Percentiles rank a stretch among this genome's conserved stretches.
Conservation (phyloP, 2,888 invertebrate species). For the Didymodactylos carnosus region DNA sequence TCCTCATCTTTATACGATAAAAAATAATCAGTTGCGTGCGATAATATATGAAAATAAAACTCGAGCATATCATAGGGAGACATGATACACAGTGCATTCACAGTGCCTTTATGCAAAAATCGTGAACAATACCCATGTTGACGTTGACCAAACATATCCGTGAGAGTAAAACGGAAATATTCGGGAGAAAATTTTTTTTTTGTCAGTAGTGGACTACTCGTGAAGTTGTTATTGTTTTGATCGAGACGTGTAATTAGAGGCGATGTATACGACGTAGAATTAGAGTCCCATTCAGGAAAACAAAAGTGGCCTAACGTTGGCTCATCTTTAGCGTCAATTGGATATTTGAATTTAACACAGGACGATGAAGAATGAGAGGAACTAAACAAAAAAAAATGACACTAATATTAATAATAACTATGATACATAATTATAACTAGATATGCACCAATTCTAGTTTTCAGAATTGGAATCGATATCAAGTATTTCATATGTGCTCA, state of each 20-base stretch:
- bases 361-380: too few relatives aligned
- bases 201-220: not conserved
- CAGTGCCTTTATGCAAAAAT: not conserved
- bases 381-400: too few relatives aligned
- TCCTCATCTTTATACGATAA: not conserved
- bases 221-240: not conserved
- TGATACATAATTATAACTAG: too few relatives aligned
- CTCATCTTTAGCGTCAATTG: not conserved
- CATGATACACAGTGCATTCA: not conserved
- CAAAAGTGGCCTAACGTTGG: not conserved
- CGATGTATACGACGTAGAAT: too few relatives aligned
- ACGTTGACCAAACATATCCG: slow-evolving; percentile 1
- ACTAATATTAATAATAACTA: too few relatives aligned
- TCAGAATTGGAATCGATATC: too few relatives aligned
- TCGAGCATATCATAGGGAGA: not conserved
- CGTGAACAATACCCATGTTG: slow-evolving; percentile 11
- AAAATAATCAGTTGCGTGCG: not conserved
- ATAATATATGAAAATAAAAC: not conserved
- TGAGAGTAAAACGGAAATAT: slow-evolving; percentile 12
- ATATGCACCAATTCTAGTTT: too few relatives aligned
- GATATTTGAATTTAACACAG: not conserved
- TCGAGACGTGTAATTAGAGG: too few relatives aligned
- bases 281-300: not conserved
- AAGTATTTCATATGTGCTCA: too few relatives aligned
- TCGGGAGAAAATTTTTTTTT: not conserved